These are phyloP conservation scores for Epinephelus coioides DNA, from an alignment of 2,797 vertebrate genomes.

Conservation along the genomic window DNA sequence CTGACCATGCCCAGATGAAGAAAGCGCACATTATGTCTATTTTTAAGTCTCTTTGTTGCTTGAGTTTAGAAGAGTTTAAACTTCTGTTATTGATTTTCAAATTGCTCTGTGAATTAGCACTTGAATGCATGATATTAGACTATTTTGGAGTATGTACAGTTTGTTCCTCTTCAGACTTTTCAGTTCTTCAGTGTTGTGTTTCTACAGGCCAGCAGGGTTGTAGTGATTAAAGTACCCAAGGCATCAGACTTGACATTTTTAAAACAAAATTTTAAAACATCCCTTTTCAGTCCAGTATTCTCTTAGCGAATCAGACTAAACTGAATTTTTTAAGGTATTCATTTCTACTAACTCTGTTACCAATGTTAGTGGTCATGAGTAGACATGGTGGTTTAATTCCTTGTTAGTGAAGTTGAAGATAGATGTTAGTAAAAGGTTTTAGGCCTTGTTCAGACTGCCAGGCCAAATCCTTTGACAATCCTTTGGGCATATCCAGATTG, in stretches of 20 bases:
- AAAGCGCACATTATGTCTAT: slow-evolving; percentile 24
- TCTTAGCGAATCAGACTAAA: background rate
- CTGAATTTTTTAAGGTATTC: background rate
- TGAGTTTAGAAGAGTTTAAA: background rate
- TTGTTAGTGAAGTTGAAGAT: too few relatives aligned
- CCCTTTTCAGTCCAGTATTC: background rate
- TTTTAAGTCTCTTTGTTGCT: slow-evolving; percentile 40
- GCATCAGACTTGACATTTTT: slow-evolving; percentile 25
- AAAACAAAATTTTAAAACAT: background rate
- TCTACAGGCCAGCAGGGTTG: background rate
- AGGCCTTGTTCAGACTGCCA: background rate
- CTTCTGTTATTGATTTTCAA: slow-evolving; percentile 17
- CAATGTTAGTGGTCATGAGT: background rate
- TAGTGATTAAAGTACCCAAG: slow-evolving; percentile 23
- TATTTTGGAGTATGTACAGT: slow-evolving; percentile 1
- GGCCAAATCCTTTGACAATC: too few relatives aligned
- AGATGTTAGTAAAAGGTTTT: background rate
- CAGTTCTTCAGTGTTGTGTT: background rate
- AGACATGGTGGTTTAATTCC: background rate
- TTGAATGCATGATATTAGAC: slow-evolving; percentile 24
- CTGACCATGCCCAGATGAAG: slow-evolving; percentile 12
- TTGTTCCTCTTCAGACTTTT: background rate
- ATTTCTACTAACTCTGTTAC: too few relatives aligned
- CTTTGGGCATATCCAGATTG: too few relatives aligned
- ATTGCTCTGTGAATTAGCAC: slow-evolving; percentile 8